Evolutionary conservation across 2,888 invertebrate genomes (phyloP).

Genomic region (Drosophila stalkeri): DNA sequence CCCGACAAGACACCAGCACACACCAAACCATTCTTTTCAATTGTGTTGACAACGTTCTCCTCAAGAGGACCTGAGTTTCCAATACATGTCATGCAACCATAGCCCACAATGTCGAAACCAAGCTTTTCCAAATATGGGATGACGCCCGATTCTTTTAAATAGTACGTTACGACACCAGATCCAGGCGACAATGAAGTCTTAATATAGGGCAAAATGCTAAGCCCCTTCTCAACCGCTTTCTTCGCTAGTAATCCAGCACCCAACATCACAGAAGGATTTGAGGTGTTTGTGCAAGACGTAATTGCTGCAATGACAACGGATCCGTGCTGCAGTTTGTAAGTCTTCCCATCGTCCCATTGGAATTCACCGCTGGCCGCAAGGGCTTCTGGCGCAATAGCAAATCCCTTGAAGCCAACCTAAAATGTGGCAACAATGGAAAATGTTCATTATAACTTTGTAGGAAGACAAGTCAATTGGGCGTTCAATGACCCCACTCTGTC

Average conservation of each 20-base stretch:
- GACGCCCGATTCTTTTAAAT: conserved; percentile 93
- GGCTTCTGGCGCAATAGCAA: conserved; percentile 90
- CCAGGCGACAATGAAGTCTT: conserved; percentile 99
- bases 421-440: conserved; percentile 22
- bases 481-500: conserved; percentile 61
- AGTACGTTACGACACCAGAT: conserved; percentile 96
- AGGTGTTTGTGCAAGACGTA: conserved; percentile 99
- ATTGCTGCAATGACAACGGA: conserved; percentile 99
- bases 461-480: conserved; percentile 22
- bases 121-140: conserved; percentile 93
- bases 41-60: conserved; percentile 95
- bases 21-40: conserved; percentile 97
- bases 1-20: conserved; percentile 98
- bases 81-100: conserved; percentile 99
- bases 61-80: conserved; percentile 98
- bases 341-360: conserved; percentile 90
- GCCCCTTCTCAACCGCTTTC: conserved; percentile 96
- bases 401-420: conserved; percentile 96
- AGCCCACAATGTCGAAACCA: conserved; percentile 98
- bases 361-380: conserved; percentile 89
- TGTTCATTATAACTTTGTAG: conserved; percentile 14
- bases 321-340: conserved; percentile 93
- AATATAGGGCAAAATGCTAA: conserved; percentile 95
- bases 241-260: conserved; percentile 97
- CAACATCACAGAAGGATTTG: conserved; percentile 99